phyloP scores from a whole-genome alignment of 2,888 invertebrate genomes.

The Cheilosia soror region DNA sequence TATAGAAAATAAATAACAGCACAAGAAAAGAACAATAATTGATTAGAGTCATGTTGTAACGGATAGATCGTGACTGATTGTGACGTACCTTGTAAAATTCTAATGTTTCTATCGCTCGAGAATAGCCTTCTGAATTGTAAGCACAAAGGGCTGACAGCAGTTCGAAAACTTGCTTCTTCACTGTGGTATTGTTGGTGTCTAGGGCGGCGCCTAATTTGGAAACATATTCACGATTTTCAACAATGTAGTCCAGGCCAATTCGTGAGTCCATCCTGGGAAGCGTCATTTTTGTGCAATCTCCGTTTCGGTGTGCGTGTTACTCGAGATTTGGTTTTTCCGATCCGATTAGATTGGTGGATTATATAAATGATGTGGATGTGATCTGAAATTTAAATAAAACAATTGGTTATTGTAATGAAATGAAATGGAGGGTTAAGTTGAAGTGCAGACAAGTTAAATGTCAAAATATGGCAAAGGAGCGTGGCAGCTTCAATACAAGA shows the following conservation, averaged over 20 bases:
- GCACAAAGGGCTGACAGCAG: conserved; percentile 96
- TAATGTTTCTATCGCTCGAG: conserved; percentile 93
- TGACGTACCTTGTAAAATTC: conserved; percentile 94
- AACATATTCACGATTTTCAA: conserved; percentile 96
- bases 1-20: conserved; percentile 38
- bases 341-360: conserved; percentile 29
- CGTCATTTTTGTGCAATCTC: conserved; percentile 58
- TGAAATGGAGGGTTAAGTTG: no score
- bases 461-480: no score
- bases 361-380: conserved; percentile 28
- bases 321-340: conserved; percentile 21
- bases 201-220: conserved; percentile 96
- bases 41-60: conserved; percentile 39
- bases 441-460: no score
- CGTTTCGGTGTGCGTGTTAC: conserved; percentile 16
- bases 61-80: conserved; percentile 44
- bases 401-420: conserved; percentile 2
- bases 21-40: conserved; percentile 18
- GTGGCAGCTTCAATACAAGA: no score
- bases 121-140: conserved; percentile 95
- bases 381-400: conserved; percentile 56
- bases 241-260: conserved; percentile 96
- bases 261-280: conserved; percentile 91
- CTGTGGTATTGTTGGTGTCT: conserved; percentile 94
- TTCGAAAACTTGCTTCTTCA: conserved; percentile 98